Conservation (phyloP, 2,113 vertebrate species). For the Phrynosoma blainvillii region DNA sequence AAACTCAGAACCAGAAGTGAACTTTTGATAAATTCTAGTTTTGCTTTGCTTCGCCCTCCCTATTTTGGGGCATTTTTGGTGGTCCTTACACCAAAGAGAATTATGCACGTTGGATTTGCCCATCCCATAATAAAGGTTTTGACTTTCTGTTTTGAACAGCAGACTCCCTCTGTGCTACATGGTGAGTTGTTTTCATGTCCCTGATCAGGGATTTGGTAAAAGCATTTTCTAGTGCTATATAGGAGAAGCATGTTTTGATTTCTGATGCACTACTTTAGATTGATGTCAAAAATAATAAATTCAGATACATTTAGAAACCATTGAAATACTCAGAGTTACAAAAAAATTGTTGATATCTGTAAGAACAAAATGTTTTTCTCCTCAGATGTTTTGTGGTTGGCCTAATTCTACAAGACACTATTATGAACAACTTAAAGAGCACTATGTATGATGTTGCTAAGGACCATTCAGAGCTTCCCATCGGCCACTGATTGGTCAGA, state of each 20-base stretch:
- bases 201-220: background rate
- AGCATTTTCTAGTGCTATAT: background rate
- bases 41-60: background rate
- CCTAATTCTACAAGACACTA: background rate
- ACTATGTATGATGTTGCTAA: background rate
- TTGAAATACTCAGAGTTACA: background rate
- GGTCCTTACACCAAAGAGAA: background rate
- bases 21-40: too few species aligned
- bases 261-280: background rate
- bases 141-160: background rate
- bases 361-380: background rate
- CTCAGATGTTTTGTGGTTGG: background rate
- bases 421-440: background rate
- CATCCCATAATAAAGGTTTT: background rate
- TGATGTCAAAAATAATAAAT: background rate
- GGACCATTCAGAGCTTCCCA: background rate
- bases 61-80: background rate
- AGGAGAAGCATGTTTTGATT: slow-evolving; percentile 7
- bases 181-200: background rate
- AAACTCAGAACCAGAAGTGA: too few species aligned
- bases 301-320: background rate
- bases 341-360: background rate
- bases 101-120: background rate
- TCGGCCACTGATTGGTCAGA: background rate
- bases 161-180: background rate